Conservation (phyloP, 2,797 vertebrate species). For the Furcifer pardalis region DNA sequence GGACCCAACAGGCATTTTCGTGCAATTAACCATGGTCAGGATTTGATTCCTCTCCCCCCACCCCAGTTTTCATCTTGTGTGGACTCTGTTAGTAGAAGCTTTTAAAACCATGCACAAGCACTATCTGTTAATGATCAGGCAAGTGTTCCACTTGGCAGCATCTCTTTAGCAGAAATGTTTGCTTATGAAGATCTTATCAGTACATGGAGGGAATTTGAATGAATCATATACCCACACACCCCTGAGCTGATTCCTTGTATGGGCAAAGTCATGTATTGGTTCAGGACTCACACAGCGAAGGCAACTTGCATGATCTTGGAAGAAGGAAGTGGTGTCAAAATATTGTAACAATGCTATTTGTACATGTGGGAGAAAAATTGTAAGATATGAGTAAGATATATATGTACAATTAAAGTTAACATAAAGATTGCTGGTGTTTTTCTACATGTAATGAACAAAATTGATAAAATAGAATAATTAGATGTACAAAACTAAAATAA, state of each 20-base stretch:
- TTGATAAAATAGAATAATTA: too few relatives aligned
- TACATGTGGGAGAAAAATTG: too few relatives aligned
- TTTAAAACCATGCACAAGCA: background rate
- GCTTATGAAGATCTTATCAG: background rate
- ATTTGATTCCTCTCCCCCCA: too few relatives aligned
- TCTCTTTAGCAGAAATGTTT: background rate
- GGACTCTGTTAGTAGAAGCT: background rate
- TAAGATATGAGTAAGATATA: too few relatives aligned
- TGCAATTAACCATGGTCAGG: too few relatives aligned
- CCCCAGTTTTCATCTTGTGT: background rate
- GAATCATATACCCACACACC: too few relatives aligned
- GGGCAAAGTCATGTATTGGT: background rate
- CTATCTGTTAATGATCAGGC: background rate
- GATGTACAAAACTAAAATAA: too few relatives aligned
- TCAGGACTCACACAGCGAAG: background rate
- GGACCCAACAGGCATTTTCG: background rate
- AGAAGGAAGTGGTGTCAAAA: background rate
- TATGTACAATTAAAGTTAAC: too few relatives aligned
- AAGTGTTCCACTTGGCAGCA: background rate
- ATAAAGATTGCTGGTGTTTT: too few relatives aligned
- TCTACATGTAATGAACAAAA: too few relatives aligned
- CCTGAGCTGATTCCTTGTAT: background rate
- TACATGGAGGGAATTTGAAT: conserved; percentile 1
- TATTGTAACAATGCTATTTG: too few relatives aligned
- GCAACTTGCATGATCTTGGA: background rate